Evolutionary conservation across 2,113 vertebrate genomes (phyloP), one percentile per base, ranked within the genome.

Genomic region (Myanophis thanlyinensis): DNA sequence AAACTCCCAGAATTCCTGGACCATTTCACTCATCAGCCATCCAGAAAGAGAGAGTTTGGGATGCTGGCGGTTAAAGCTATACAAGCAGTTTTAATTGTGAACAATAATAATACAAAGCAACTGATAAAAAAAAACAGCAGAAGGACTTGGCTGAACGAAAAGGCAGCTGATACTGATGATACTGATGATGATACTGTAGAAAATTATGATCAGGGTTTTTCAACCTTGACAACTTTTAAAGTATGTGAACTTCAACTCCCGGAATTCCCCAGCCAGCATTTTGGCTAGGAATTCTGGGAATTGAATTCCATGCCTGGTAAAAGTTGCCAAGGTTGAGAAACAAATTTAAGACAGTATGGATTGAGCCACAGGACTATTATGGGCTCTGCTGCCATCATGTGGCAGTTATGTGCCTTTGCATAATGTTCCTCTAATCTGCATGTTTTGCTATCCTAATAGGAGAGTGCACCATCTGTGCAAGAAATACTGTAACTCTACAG

Each of bases 331-430:
- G 30, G 30, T 35, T 67, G 62, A 67, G 30, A 67, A 67, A 67
- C 62, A 11, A 12, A 47, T 44, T 53, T 40, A 22, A 62, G 27
- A 13, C 35, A 52, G 3, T 4, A 51, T 9, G 15, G 5, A 23
- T 15, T n/a, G 25, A 48, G 23, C 3, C 18, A 35, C 4, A 27
- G 5, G 18, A 22, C 20, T 40, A 80, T n/a, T 8, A 49, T 86
- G 53, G 88, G 10, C 8, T 93, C 73, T 93, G 52, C 73, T 90
- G 88, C 88, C 92, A 90, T 23, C 88, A 27, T 62, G 53, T 51
- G 67, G 53, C 18, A 13, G 13, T 44, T 85, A 47, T 86, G 9
- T 30, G 51, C 22, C 52, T 85, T 46, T 85, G 53, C 92, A 90
- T 12, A 51, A 52, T 80, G 46, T 10, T 20, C 44, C 3, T n/a